Evolutionary conservation across 1,140 invertebrate genomes (phyloP).

Genomic region (Schlechtendalia chinensis): DNA sequence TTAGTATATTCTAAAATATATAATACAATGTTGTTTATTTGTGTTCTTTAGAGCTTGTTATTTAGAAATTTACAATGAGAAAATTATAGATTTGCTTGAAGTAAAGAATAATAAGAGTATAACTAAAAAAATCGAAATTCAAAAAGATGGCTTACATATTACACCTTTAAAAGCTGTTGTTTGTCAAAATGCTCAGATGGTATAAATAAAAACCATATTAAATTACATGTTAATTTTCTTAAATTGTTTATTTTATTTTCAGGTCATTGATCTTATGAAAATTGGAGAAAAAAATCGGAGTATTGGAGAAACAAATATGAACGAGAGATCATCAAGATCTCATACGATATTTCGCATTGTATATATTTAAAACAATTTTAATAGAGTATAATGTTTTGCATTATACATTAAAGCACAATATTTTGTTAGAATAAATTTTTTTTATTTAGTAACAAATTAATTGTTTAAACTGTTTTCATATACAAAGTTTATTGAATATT

Average conservation of each 20-base stretch:
- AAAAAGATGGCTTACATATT: constrained; percentile 47
- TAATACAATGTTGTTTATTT: background rate
- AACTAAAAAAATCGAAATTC: constrained; percentile 40
- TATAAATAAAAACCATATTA: constrained; percentile 64
- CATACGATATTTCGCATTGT: constrained; percentile 72
- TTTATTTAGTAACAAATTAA: background rate
- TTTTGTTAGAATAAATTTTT: background rate
- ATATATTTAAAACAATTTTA: constrained; percentile 55
- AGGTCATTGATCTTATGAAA: constrained; percentile 65
- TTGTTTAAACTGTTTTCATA: too few species aligned
- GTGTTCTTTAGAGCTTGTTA: constrained; percentile 65
- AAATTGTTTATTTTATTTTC: constrained; percentile 63
- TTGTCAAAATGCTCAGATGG: constrained; percentile 47
- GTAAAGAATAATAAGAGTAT: constrained; percentile 61
- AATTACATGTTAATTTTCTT: constrained; percentile 61
- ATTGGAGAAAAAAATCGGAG: constrained; percentile 69
- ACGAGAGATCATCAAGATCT: constrained; percentile 73
- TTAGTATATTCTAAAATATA: too few species aligned
- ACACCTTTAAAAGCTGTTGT: constrained; percentile 41
- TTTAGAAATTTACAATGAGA: constrained; percentile 81
- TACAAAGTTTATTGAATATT: too few species aligned
- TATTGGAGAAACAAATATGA: constrained; percentile 75
- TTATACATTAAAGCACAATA: background rate
- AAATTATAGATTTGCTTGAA: constrained; percentile 72
- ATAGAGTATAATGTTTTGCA: too few species aligned